Percentiles rank a stretch among this genome's conserved stretches.
phyloP scores from a whole-genome alignment of 2,113 vertebrate species.

The Hydrolagus affinis region DNA sequence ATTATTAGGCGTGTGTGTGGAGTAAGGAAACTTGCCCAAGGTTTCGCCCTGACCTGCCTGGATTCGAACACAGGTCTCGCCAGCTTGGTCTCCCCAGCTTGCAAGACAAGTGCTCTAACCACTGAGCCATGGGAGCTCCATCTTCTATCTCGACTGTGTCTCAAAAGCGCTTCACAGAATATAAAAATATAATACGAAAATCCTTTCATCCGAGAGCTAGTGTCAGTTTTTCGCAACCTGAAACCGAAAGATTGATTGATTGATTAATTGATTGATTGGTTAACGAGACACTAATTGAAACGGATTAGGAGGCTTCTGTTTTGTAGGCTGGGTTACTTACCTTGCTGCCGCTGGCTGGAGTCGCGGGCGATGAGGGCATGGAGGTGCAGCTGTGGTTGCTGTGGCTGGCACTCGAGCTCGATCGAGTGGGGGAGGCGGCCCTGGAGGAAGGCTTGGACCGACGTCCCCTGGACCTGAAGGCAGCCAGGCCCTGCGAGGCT shows the following conservation, averaged over 20 bases:
- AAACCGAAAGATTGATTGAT: not conserved
- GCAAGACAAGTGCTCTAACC: too few relatives aligned
- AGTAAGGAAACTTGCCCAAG: too few relatives aligned
- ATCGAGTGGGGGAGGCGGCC: conserved; percentile 85
- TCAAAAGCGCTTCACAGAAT: too few relatives aligned
- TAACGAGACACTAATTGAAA: not conserved
- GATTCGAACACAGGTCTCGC: too few relatives aligned
- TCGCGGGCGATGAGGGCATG: conserved; percentile 82
- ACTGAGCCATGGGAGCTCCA: too few relatives aligned
- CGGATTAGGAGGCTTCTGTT: too few relatives aligned
- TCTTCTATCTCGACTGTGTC: too few relatives aligned
- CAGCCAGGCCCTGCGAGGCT: conserved; percentile 80
- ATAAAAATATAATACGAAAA: not conserved
- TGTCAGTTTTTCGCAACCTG: not conserved
- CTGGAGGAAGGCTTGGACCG: conserved; percentile 89
- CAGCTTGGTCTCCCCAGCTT: too few relatives aligned
- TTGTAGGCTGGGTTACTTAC: conserved; percentile 47
- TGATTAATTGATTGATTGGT: too few relatives aligned
- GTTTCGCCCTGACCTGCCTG: too few relatives aligned
- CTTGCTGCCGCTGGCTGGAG: conserved; percentile 80
- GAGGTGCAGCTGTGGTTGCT: conserved; percentile 88
- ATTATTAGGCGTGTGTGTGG: too few relatives aligned
- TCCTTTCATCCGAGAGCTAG: not conserved
- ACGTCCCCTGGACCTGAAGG: conserved; percentile 84
- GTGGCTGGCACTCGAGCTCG: conserved; percentile 92